Conservation (phyloP, 2,113 vertebrate species). For the Vimba vimba region DNA sequence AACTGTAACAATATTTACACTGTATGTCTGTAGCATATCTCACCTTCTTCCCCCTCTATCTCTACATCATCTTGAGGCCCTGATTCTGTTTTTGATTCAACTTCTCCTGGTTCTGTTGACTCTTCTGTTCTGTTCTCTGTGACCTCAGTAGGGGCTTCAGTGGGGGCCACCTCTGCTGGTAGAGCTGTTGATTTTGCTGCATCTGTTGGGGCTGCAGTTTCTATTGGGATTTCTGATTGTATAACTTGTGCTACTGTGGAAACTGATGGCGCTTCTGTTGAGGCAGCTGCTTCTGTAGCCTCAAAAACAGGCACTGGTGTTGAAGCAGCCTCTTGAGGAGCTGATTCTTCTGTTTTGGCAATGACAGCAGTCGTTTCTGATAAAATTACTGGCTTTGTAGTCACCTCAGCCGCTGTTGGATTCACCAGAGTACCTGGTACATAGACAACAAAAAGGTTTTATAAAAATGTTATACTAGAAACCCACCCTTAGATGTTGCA, state of each 20-base stretch:
- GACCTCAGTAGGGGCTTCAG: neutral
- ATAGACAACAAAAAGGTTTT: neutral
- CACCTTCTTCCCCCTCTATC: slow-evolving; percentile 31
- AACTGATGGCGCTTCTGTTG: neutral
- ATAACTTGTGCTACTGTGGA: neutral
- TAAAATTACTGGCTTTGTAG: neutral
- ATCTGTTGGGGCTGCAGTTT: neutral
- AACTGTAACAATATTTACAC: neutral
- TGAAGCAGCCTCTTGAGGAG: accelerated
- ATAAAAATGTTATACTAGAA: neutral
- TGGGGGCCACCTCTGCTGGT: neutral
- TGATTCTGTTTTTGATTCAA: no score
- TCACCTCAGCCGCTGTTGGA: slow-evolving; percentile 25
- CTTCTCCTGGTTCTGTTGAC: no score
- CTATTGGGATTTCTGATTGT: neutral
- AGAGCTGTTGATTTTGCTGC: neutral
- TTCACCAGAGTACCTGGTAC: slow-evolving; percentile 62
- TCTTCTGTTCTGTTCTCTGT: neutral
- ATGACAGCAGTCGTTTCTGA: neutral
- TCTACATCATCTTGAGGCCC: accelerated
- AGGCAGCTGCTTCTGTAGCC: neutral
- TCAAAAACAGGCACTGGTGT: neutral
- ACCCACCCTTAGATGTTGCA: neutral
- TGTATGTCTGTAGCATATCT: neutral
- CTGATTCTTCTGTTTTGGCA: neutral